These are phyloP conservation scores for Gymnorhina tibicen DNA, from an alignment of 2,113 vertebrate species.

Conservation along the genomic window DNA sequence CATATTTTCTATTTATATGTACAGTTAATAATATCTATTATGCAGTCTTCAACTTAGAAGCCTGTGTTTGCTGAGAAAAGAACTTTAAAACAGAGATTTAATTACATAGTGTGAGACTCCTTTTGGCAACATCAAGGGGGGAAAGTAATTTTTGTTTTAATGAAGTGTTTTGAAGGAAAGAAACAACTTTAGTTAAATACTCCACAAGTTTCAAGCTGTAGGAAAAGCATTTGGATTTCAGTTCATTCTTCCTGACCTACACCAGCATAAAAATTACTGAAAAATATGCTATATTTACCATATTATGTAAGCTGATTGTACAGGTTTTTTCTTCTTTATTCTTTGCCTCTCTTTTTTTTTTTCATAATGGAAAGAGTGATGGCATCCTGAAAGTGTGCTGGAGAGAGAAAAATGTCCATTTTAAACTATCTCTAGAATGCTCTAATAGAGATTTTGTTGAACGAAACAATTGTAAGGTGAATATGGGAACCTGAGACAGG, in stretches of 20 bases:
- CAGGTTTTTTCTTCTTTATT: neutral
- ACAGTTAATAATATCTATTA: constrained; percentile 69
- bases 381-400: neutral
- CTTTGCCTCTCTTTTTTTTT: neutral
- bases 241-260: constrained; percentile 15
- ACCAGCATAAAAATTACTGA: constrained; percentile 4
- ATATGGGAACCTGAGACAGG: neutral
- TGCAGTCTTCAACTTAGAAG: constrained; percentile 61
- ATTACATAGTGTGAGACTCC: constrained; percentile 57
- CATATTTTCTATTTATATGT: constrained; percentile 70
- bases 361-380: neutral
- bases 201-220: constrained; percentile 36
- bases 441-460: neutral
- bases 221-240: neutral
- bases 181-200: constrained; percentile 57
- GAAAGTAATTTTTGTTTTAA: constrained; percentile 61
- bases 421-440: neutral
- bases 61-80: constrained; percentile 60
- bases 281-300: neutral
- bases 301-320: neutral
- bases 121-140: constrained; percentile 55
- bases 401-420: neutral
- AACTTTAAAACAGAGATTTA: constrained; percentile 69
- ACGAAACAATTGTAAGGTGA: neutral
- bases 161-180: constrained; percentile 67